Base-by-base conservation (phyloP, 37 sponge, comb jelly and placozoan genomes). In the Petrosia ficiformis region DNA sequence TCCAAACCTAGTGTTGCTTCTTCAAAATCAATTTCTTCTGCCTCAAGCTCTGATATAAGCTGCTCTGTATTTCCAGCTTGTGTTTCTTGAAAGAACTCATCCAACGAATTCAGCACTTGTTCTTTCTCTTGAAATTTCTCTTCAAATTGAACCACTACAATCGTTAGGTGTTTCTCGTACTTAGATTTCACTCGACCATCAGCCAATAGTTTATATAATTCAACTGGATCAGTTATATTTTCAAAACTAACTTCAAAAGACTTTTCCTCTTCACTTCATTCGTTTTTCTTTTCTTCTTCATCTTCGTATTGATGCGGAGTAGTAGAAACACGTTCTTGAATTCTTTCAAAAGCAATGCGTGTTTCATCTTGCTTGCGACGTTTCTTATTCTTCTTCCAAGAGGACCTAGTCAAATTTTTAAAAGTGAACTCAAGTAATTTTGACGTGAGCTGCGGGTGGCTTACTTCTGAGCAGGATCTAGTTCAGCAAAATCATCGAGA, bases 81-180 rank as follows among this genome's bases (percentile, higher is more conserved):
- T 56, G 39, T 74, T 52, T 74, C 75, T 34, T 3, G 14, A 57
- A 74, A 74, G 24, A 74, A 87, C 4, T 87, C 82, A 10, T 79
- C 69, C 32, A 88, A 38, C 37, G 77, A 65, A n/a, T 21, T 4
- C 5, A 90, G 72, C 6, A 84, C 33, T 33, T 42, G 67, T 44
- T 80, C 81, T 34, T 80, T 35, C 21, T 78, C 48, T 26, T 82
- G 87, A 70, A 60, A 65, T 22, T 57, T 74, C 32, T 79, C 67
- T 56, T 91, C 87, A 39, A 75, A 82, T 3, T 67, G 79, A 16
- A 91, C 54, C 19, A 91, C 40, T 26, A 86, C 52, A 42, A 91
- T 74, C 2, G 72, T 74, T 0, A 80, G 38, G 2, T 82, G 60
- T 37, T 86, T 76, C 5, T 79, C 67, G 65, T 91, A 91, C 44